These are phyloP conservation scores for Takifugu ocellatus DNA, from an alignment of 2,797 vertebrate genomes.

Conservation along the genomic window DNA sequence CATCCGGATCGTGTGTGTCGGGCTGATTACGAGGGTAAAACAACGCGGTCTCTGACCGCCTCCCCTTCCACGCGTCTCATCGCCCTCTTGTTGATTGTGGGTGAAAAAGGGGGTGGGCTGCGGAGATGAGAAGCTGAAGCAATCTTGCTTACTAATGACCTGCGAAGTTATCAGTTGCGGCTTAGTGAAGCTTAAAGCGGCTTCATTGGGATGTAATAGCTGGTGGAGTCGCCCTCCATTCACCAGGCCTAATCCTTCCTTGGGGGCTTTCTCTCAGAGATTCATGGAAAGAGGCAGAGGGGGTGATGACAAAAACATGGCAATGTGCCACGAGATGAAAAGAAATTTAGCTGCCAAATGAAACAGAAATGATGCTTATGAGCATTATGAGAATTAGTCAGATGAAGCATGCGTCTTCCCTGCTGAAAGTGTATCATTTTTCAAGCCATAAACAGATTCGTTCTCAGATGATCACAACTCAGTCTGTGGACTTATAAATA, in stretches of 20 bases:
- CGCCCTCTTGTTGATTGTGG: constrained; percentile 68
- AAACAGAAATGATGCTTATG: constrained; percentile 39
- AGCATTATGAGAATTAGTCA: constrained; percentile 34
- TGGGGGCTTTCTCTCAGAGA: constrained; percentile 67
- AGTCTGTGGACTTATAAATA: constrained; percentile 28
- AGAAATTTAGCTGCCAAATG: constrained; percentile 46
- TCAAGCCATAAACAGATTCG: constrained; percentile 59
- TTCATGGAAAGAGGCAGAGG: constrained; percentile 62
- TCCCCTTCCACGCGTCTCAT: constrained; percentile 59
- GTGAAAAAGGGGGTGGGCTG: constrained; percentile 36
- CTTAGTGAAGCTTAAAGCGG: constrained; percentile 77
- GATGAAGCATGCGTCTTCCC: constrained; percentile 30
- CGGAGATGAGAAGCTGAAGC: constrained; percentile 64
- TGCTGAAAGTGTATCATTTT: constrained; percentile 51
- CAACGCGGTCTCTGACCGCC: constrained; percentile 26
- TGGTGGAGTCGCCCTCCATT: constrained; percentile 75
- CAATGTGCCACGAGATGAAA: constrained; percentile 59
- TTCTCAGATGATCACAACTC: constrained; percentile 38
- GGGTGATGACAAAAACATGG: constrained; percentile 56
- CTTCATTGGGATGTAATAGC: constrained; percentile 76
- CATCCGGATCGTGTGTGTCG: no score
- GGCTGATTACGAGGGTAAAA: no score
- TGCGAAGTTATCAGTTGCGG: constrained; percentile 79
- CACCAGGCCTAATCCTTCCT: constrained; percentile 73
- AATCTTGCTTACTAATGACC: constrained; percentile 77